Evolutionary conservation across 35 echinoderm and acorn worm species (phyloP).

Genomic region (Heliocidaris erythrogramma): DNA sequence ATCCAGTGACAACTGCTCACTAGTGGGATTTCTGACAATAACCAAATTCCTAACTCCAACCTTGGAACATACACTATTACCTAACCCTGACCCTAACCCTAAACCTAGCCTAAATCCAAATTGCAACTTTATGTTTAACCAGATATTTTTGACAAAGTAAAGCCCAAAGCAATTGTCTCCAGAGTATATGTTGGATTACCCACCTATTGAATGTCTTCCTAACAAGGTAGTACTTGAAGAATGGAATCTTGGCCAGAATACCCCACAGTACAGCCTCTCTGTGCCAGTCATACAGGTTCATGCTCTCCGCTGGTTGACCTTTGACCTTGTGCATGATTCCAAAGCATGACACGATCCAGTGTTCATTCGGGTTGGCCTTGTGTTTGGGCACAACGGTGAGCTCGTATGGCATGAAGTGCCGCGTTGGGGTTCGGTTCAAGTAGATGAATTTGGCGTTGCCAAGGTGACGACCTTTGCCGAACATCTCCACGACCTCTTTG

Average conservation of each 20-base stretch:
- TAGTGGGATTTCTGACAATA: not conserved
- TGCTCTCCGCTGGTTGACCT: slow-evolving; percentile 81
- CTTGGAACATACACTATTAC: too few species aligned
- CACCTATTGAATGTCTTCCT: slow-evolving; percentile 89
- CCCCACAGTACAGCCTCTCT: slow-evolving; percentile 86
- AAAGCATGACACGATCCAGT: slow-evolving; percentile 99
- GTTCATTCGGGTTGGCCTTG: slow-evolving; percentile 90
- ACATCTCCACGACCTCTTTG: slow-evolving; percentile 94
- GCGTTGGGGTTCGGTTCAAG: slow-evolving; percentile 66
- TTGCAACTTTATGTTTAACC: too few species aligned
- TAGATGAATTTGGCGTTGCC: slow-evolving; percentile 89
- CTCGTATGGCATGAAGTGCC: slow-evolving; percentile 87
- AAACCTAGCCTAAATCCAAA: too few species aligned
- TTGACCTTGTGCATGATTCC: slow-evolving; percentile 96
- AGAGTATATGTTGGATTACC: not conserved
- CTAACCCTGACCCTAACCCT: too few species aligned
- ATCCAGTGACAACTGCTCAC: too few species aligned
- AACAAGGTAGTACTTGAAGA: slow-evolving; percentile 91
- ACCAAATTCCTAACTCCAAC: not conserved
- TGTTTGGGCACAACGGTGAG: slow-evolving; percentile 81
- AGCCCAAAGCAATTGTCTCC: too few species aligned
- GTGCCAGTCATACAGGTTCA: slow-evolving; percentile 95
- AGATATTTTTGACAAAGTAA: too few species aligned
- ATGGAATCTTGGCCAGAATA: slow-evolving; percentile 88
- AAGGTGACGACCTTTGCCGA: slow-evolving; percentile 92